Evolutionary conservation across 92 coral and sea anemone genomes (phyloP), one percentile per base, ranked within the genome.

Genomic region (Zoanthus solanderi): DNA sequence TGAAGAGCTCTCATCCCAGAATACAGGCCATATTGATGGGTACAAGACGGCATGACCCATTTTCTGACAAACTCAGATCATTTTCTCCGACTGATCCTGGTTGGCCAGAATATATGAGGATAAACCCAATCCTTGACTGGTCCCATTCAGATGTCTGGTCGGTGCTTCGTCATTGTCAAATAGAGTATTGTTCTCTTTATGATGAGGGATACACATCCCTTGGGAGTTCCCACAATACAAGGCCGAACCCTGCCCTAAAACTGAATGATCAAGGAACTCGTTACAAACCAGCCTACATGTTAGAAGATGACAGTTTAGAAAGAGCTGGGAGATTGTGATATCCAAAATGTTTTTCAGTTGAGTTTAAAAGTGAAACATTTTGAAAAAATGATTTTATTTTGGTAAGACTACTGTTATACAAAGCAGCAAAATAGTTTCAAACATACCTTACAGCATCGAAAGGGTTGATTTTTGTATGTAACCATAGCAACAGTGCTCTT

Each of bases 71-170:
- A 69, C 82, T 97, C 61, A 93, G 90, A 60, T 87, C 95, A 16
- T 97, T 97, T 71, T 93, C 99, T 34, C 92, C 93, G 18, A 97
- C 99, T n/a, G 99, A 97, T 78, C 94, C 94, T 11, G 98, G 93
- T 68, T 97, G 99, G 99, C 99, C 99, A 3, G 91, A 83, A 58
- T 95, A 94, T 90, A 95, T 91, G 94, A 95, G 99, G 73, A 91
- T 97, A 15, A 97, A 95, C 84, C 98, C 99, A 75, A 97, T 97
- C 76, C 90, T 97, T 54, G 98, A 97, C 82, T 97, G 99, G 99
- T 91, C 93, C 72, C 96, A 95, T 74, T 85, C 92, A 0, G 98
- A 97, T 94, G 98, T 97, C 34, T 97, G 99, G 99, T 75, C 90
- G 56, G 90, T 97, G n/a, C 89, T 97, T 68, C 88, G 87, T 56